phyloP scores from a whole-genome alignment of 2,888 invertebrate species.

The Apotomis betuletana region DNA sequence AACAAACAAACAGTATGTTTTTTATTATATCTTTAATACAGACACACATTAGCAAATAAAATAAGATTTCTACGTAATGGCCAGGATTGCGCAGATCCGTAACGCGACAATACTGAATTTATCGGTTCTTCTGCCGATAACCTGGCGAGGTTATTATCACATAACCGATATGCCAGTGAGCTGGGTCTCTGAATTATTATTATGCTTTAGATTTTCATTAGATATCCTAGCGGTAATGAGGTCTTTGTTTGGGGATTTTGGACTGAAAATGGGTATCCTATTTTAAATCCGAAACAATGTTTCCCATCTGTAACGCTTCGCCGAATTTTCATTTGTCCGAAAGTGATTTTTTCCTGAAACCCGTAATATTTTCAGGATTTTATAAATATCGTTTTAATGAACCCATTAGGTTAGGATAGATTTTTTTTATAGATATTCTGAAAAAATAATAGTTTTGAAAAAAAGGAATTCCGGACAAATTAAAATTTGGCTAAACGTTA shows the following conservation, averaged over 20 bases:
- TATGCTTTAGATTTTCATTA: conserved; percentile 25
- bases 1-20: neutral
- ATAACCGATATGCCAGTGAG: neutral
- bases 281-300: too few species aligned
- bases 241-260: conserved; percentile 2
- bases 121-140: conserved; percentile 12
- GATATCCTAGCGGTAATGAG: conserved; percentile 20
- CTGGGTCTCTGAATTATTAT: conserved; percentile 15
- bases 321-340: too few species aligned
- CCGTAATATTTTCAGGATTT: too few species aligned
- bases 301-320: too few species aligned
- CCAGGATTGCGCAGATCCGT: neutral
- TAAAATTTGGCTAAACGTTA: too few species aligned
- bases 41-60: neutral
- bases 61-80: neutral
- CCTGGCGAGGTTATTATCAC: conserved; percentile 9
- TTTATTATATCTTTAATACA: neutral
- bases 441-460: too few species aligned
- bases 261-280: neutral
- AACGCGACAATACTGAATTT: conserved; percentile 9
- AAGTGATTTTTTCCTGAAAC: too few species aligned
- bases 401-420: too few species aligned
- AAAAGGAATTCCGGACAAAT: too few species aligned
- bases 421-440: too few species aligned
- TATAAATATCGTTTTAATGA: too few species aligned